Base-by-base conservation (phyloP, 2,113 vertebrate genomes). In the Podocnemis expansa region DNA sequence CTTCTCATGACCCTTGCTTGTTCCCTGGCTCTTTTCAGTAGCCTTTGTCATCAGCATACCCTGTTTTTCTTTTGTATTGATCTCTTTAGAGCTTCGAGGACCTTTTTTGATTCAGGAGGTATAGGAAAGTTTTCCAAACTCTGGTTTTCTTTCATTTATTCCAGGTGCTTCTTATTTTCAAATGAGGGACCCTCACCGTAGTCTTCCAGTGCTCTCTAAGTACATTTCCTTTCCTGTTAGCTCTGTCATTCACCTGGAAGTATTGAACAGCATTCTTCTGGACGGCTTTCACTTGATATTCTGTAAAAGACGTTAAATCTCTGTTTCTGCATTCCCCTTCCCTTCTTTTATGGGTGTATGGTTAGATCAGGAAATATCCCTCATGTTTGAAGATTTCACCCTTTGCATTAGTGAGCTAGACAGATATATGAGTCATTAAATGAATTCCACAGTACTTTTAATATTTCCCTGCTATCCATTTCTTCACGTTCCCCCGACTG, bases 101-200 rank as follows among this genome's bases (percentile, higher is more conserved):
- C 45, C 73, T 49, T n/a, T 56, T 45, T 55, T 52, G 60, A 93
- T 3, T 1, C 24, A 19, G 47, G 86, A 38, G 2, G 63, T 89
- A 84, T 58, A 80, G 2, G 0, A 27, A 78, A 78, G 16, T 93
- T 3, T 19, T 17, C 9, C 9, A 58, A 38, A 0, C 0, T 55
- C 51, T 45, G n/a, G 34, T 29, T 43, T 43, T 43, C 91, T 89
- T 80, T 19, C 4, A 67, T 67, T 38, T 67, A 67, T 60, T 47
- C 88, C 87, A 41, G 29, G 2, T 31, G 13, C 13, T 93, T 85
- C 73, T 31, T 51, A 27, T 80, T 89, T 38, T 45, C 54, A 86
- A 89, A 88, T 10, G 29, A 14, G 34, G 81, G 2, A 1, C 73
- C 87, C 85, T 45, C 14, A 49, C n/a, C 2, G 1, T 84, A 41